Evolutionary conservation across 2,888 invertebrate genomes (phyloP).

Genomic region (Machimus atricapillus): DNA sequence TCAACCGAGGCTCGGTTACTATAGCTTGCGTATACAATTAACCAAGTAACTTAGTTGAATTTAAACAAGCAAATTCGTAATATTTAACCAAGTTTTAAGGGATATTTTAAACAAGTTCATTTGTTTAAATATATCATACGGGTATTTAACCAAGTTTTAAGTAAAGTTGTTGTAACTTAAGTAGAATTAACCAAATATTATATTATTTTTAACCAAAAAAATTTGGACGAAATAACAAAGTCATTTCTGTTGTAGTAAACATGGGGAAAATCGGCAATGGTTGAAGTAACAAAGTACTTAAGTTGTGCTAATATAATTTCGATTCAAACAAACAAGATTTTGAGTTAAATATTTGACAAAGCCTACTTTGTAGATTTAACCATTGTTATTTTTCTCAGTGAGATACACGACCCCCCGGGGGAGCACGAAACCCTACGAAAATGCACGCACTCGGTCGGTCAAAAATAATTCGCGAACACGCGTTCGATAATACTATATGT

Average conservation of each 20-base stretch:
- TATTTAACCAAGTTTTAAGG: background rate
- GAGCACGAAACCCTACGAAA: too few species aligned
- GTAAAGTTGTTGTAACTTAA: background rate
- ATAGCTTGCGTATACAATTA: background rate
- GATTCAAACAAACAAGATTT: background rate
- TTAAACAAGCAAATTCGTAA: background rate
- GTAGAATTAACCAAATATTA: background rate
- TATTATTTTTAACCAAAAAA: background rate
- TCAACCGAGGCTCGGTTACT: too few species aligned
- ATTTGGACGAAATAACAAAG: background rate
- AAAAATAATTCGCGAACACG: too few species aligned
- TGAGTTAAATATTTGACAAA: background rate
- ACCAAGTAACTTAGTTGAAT: background rate
- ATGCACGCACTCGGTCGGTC: too few species aligned
- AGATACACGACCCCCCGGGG: too few species aligned
- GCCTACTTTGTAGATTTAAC: too few species aligned
- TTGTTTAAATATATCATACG: background rate
- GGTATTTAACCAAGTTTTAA: background rate
- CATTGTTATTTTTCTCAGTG: too few species aligned
- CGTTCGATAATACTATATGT: too few species aligned
- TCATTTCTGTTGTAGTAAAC: background rate
- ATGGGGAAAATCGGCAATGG: background rate
- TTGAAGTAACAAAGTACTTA: background rate
- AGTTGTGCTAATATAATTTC: background rate
- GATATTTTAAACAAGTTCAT: background rate